Percentiles rank a stretch among this genome's conserved stretches.
phyloP scores from a whole-genome alignment of 2,113 vertebrate genomes.

The Alethe castanea region DNA sequence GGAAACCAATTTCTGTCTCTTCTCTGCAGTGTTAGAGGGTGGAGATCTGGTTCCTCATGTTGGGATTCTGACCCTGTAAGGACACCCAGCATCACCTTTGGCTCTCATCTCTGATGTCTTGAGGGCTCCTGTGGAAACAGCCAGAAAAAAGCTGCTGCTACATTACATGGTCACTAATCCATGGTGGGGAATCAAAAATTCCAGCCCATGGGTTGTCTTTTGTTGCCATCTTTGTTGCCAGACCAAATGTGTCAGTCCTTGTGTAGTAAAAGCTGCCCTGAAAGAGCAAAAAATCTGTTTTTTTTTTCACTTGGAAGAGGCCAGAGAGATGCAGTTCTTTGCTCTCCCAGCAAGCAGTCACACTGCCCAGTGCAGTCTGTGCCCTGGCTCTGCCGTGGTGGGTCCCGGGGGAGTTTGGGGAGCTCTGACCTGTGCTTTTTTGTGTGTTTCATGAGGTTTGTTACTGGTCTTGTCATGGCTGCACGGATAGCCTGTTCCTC shows the following conservation, averaged over 20 bases:
- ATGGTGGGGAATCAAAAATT: background rate
- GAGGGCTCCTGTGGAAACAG: background rate
- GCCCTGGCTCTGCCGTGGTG: background rate
- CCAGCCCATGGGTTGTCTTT: background rate
- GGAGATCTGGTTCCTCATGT: rapidly evolving
- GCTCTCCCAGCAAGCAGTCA: background rate
- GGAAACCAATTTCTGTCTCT: background rate
- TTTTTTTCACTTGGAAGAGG: background rate
- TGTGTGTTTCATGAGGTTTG: background rate
- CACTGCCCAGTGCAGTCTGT: background rate
- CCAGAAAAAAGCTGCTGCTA: background rate
- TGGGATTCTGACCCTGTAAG: background rate
- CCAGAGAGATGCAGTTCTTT: background rate
- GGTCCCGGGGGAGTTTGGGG: background rate
- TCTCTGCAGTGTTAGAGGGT: background rate
- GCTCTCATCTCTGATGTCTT: background rate
- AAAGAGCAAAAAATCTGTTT: background rate
- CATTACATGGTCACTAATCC: background rate
- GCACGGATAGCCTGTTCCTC: background rate
- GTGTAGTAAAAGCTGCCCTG: background rate
- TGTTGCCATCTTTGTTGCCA: background rate
- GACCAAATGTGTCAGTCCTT: background rate
- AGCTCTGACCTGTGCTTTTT: background rate
- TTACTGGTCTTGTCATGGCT: background rate
- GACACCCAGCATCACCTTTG: background rate